These are phyloP conservation scores for Cynopterus sphinx DNA, from an alignment of 2,797 vertebrate species.

Conservation along the genomic window DNA sequence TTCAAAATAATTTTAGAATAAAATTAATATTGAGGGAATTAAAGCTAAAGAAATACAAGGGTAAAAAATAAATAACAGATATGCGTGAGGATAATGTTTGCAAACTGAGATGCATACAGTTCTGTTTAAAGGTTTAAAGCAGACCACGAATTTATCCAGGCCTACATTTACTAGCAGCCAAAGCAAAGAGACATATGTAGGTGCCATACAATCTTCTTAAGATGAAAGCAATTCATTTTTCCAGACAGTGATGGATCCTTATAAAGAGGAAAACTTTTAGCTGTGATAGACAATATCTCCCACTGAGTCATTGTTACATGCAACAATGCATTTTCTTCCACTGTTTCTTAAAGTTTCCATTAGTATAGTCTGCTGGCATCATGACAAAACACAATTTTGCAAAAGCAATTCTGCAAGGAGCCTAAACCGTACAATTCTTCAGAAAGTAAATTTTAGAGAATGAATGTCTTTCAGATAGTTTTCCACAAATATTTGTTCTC, in stretches of 20 bases:
- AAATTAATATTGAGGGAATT: neutral
- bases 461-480: neutral
- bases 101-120: neutral
- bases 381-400: constrained; percentile 13
- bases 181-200: neutral
- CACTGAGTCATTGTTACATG: neutral
- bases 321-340: neutral
- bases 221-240: neutral
- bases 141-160: neutral
- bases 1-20: neutral
- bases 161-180: neutral
- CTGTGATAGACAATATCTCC: neutral
- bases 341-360: neutral
- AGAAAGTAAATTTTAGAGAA: neutral
- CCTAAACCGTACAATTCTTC: neutral
- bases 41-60: neutral
- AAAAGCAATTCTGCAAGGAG: neutral
- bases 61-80: neutral
- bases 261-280: neutral
- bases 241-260: neutral
- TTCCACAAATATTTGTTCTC: neutral
- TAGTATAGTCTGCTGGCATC: neutral
- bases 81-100: neutral
- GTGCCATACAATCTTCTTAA: neutral
- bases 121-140: neutral